Evolutionary conservation across 2,797 vertebrate species (phyloP).

Genomic region (Chelidonichthys spinosus): DNA sequence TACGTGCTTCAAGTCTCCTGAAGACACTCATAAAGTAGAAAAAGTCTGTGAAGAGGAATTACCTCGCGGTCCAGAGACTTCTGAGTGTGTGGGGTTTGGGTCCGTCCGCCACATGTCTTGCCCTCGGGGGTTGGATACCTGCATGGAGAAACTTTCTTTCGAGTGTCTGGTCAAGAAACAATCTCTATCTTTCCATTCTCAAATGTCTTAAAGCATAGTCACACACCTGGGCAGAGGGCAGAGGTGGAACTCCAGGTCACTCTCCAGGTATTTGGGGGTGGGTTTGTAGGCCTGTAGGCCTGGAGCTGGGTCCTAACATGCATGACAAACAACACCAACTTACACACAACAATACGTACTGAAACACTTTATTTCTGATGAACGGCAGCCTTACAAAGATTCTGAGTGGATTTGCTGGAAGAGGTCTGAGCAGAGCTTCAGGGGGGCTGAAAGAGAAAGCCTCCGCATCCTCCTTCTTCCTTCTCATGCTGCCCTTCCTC

Average conservation of each 20-base stretch:
- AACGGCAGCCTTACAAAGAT: conserved; percentile 79
- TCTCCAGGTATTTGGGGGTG: conserved; percentile 87
- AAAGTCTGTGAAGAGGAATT: conserved; percentile 26
- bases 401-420: conserved; percentile 74
- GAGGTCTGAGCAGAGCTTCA: conserved; percentile 64
- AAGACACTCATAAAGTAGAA: too few relatives aligned
- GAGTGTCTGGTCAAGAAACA: not conserved
- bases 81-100: conserved; percentile 78
- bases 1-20: conserved; percentile 13
- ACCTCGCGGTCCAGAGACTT: conserved; percentile 86
- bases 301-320: conserved; percentile 89
- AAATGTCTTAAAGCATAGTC: not conserved
- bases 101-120: conserved; percentile 51
- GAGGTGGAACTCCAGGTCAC: conserved; percentile 87
- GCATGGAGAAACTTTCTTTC: conserved; percentile 72
- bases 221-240: conserved; percentile 87
- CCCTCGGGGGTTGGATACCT: conserved; percentile 81
- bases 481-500: conserved; percentile 21
- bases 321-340: not conserved
- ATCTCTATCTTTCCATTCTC: not conserved
- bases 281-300: conserved; percentile 84
- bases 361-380: not conserved
- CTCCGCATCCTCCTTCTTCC: conserved; percentile 13
- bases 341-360: not conserved
- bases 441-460: conserved; percentile 73